Evolutionary conservation across 2,888 invertebrate genomes (phyloP).

Genomic region (Drosophila conformis): DNA sequence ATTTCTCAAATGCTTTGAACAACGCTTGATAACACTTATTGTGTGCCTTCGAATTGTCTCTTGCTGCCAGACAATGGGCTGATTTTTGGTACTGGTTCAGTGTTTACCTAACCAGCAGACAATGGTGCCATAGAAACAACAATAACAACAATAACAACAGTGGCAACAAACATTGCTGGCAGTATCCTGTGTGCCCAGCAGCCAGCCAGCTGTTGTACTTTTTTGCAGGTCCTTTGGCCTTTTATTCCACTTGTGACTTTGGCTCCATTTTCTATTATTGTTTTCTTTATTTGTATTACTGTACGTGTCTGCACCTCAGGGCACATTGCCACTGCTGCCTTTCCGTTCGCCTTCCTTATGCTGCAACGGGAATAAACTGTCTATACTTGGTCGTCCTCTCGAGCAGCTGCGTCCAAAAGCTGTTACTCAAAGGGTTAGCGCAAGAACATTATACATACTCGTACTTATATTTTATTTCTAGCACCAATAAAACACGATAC

Average conservation of each 20-base stretch:
- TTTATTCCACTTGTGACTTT: conserved; percentile 44
- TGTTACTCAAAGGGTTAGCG: conserved; percentile 28
- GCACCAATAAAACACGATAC: conserved; percentile 10
- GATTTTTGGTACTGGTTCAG: conserved; percentile 2
- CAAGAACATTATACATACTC: conserved; percentile 3
- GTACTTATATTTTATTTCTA: conserved; percentile 16
- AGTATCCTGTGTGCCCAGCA: conserved; percentile 39
- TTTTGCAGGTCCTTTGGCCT: conserved; percentile 44
- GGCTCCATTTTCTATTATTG: conserved; percentile 77
- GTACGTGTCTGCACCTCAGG: conserved; percentile 75
- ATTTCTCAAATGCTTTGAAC: conserved; percentile 10
- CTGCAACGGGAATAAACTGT: conserved; percentile 33
- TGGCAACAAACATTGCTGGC: conserved; percentile 21
- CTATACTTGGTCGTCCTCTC: conserved; percentile 41
- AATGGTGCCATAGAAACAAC: not conserved
- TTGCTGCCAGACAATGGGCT: not conserved
- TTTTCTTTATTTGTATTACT: conserved; percentile 77
- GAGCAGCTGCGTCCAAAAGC: conserved; percentile 66
- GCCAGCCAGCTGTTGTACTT: conserved; percentile 52
- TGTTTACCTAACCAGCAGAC: conserved; percentile 2
- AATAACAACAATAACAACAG: not conserved
- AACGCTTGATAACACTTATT: conserved; percentile 18
- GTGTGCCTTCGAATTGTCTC: not conserved
- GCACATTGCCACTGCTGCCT: conserved; percentile 56
- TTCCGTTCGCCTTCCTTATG: not conserved